These are phyloP conservation scores for Danio rerio DNA, from an alignment of 2,113 vertebrate genomes.

Conservation along the genomic window DNA sequence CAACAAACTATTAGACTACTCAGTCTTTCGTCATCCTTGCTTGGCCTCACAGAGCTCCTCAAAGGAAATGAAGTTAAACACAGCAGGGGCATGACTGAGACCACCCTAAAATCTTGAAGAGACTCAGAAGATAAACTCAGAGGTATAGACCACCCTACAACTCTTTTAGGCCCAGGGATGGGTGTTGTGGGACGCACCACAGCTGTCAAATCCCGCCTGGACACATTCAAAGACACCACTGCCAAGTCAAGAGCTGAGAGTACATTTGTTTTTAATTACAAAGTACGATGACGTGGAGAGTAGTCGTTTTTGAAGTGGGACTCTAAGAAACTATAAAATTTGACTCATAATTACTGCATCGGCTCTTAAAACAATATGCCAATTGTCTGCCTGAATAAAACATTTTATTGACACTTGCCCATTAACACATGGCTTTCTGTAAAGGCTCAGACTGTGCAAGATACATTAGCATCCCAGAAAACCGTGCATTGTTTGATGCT, in stretches of 20 bases:
- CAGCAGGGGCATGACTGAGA: constrained; percentile 36
- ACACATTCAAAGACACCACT: constrained; percentile 30
- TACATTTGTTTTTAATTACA: constrained; percentile 55
- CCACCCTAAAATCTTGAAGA: constrained; percentile 57
- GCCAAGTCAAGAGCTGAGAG: constrained; percentile 32
- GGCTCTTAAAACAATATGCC: neutral
- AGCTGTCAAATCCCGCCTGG: constrained; percentile 64
- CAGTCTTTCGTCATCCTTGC: constrained; percentile 10
- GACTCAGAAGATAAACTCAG: constrained; percentile 30
- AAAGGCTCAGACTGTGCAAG: neutral
- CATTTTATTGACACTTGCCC: neutral
- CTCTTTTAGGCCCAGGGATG: constrained; percentile 38
- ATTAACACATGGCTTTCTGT: neutral
- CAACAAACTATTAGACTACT: constrained; percentile 47
- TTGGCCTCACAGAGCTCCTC: constrained; percentile 52
- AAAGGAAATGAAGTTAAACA: constrained; percentile 51
- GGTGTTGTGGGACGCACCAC: constrained; percentile 62
- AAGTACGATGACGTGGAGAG: constrained; percentile 27
- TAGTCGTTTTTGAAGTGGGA: constrained; percentile 10
- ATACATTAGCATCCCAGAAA: neutral
- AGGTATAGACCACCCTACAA: constrained; percentile 44
- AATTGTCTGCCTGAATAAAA: neutral
- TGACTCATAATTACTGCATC: constrained; percentile 5
- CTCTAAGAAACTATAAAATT: neutral
- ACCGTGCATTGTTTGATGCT: neutral